Evolutionary conservation across 2,888 invertebrate species (phyloP), one percentile per base, ranked within the genome.

Genomic region (Ypsolopha sequella): DNA sequence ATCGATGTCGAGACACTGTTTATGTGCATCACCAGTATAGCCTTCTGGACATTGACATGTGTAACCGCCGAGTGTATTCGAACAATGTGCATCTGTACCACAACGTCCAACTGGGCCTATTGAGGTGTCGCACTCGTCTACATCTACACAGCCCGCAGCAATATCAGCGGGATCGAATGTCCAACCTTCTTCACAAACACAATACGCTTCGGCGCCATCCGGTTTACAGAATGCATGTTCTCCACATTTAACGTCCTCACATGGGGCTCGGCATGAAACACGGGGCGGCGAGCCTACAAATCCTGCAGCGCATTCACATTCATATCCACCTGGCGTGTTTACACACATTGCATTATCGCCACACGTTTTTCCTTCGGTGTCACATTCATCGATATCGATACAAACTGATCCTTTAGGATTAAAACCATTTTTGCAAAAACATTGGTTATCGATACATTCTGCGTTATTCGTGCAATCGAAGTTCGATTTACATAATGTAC

Each of bases 401-500:
- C 96, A 96, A 58, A 91, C 88, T 1, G 95, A 92, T 41, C 92
- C 93, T 60, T 91, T 90, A 0, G 95, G 92, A 55, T 92, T 89
- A 70, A 96, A 96, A 13, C 96, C 96, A 60, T 93, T 91, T 76
- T 95, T 92, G 70, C 96, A 96, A 85, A 94, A 95, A 70, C 96
- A 96, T 79, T 95, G 95, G 57, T 91, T 91, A 66, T 96, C 94
- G 56, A 94, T 89, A 70, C 96, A 96, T 78, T 95, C 95, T 1
- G 95, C 96, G 69, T 96, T 96, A 75, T 95, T 96, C 38, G 95
- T 95, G 72, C 96, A 96, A 71, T 96, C 95, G 65, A 95, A 96
- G 71, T 96, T 95, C 1, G 92, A 91, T 80, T 92, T 91, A 69
- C 96, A 96, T 38, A 94, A 80, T 44, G 94, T 93, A 59, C 93